Conservation (phyloP, 2,888 invertebrate genomes). For the Polyommatus icarus region DNA sequence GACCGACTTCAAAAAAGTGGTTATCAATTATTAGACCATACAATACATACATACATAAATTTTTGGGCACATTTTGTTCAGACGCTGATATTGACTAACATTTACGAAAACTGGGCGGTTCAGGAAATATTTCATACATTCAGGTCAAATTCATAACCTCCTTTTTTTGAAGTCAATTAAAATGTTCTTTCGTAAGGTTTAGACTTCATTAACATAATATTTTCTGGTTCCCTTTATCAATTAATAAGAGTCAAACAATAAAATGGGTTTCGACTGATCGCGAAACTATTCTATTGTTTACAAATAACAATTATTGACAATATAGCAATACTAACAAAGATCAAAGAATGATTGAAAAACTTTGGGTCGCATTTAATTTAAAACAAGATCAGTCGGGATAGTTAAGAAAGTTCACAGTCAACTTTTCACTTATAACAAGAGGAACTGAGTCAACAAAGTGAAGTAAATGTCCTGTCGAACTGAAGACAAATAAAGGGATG, state of each 20-base stretch:
- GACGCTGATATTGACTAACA: too few relatives aligned
- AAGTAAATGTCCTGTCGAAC: slow-evolving; percentile 32
- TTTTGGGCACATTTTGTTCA: too few relatives aligned
- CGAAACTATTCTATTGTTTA: neutral
- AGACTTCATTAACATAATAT: neutral
- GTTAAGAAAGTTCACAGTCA: slow-evolving; percentile 28
- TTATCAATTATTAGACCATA: too few relatives aligned
- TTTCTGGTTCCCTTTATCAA: neutral
- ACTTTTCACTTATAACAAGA: slow-evolving; percentile 31
- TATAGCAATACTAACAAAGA: slow-evolving; percentile 16
- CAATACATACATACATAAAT: too few relatives aligned
- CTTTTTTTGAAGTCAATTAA: too few relatives aligned
- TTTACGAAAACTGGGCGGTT: too few relatives aligned
- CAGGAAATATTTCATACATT: too few relatives aligned
- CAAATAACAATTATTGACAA: too few relatives aligned
- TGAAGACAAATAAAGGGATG: slow-evolving; percentile 30
- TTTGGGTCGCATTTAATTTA: slow-evolving; percentile 27
- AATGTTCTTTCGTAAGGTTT: too few relatives aligned
- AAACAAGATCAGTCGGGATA: slow-evolving; percentile 28
- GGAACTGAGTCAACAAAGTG: slow-evolving; percentile 30
- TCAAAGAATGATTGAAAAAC: slow-evolving; percentile 26
- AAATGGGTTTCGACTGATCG: neutral
- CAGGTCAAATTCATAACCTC: too few relatives aligned
- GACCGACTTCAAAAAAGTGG: too few relatives aligned
- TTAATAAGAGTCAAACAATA: neutral